Evolutionary conservation across 2,888 invertebrate species (phyloP).

Genomic region (Lycia hirtaria): DNA sequence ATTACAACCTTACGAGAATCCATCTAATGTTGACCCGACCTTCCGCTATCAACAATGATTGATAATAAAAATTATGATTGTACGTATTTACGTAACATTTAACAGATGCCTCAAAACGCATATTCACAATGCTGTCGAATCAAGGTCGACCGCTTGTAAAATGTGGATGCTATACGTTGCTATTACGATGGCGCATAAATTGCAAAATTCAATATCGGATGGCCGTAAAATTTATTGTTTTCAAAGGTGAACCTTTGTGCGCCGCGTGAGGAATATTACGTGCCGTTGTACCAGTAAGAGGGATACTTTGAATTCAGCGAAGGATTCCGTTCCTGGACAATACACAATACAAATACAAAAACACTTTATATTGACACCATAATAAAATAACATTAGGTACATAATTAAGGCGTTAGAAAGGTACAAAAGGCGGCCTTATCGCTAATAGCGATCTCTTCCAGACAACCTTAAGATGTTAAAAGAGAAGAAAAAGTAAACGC

Average conservation of each 20-base stretch:
- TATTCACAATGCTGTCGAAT: conserved; percentile 45
- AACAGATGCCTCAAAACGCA: conserved; percentile 42
- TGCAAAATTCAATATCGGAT: conserved; percentile 73
- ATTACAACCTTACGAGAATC: conserved; percentile 32
- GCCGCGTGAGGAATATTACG: conserved; percentile 66
- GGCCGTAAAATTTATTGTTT: conserved; percentile 72
- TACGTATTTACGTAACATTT: conserved; percentile 47
- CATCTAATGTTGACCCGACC: conserved; percentile 47
- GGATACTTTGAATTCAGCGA: conserved; percentile 70
- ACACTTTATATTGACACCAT: no score
- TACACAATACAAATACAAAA: no score
- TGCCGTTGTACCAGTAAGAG: conserved; percentile 59
- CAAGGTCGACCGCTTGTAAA: conserved; percentile 58
- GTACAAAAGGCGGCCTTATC: no score
- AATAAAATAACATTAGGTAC: no score
- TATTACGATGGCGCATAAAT: conserved; percentile 63
- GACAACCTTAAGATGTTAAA: no score
- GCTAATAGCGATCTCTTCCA: no score
- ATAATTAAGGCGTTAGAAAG: no score
- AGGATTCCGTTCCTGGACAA: conserved; percentile 61
- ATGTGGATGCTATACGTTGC: conserved; percentile 50
- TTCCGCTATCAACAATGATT: conserved; percentile 45
- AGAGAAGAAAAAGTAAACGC: no score
- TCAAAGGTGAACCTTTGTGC: conserved; percentile 65
- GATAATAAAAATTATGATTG: conserved; percentile 47